Conservation (phyloP, 2,113 vertebrate species). For the Phylloscopus trochilus region DNA sequence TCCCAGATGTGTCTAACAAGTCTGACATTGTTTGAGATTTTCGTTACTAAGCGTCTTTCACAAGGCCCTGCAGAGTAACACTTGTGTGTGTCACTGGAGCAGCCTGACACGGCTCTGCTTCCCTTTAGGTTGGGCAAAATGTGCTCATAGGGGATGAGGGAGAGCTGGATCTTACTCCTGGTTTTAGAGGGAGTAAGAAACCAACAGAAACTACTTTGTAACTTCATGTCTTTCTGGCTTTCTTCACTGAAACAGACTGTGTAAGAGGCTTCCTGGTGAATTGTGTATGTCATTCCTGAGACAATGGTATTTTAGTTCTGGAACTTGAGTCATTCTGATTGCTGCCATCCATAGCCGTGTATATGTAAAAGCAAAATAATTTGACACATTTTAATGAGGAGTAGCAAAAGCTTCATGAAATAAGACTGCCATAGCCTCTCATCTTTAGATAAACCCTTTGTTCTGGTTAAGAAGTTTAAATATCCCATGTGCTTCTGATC, state of each 20-base stretch:
- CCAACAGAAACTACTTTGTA: not conserved
- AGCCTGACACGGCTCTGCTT: not conserved
- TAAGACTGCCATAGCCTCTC: not conserved
- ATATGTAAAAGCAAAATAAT: not conserved
- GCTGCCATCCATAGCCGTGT: not conserved
- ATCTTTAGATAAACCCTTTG: not conserved
- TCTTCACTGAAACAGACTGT: not conserved
- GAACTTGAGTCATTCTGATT: not conserved
- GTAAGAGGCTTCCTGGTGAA: not conserved
- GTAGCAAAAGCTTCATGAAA: not conserved
- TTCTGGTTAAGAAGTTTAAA: not conserved
- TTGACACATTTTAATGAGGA: not conserved
- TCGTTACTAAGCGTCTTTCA: not conserved
- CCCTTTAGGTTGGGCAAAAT: not conserved
- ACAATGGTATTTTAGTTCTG: not conserved
- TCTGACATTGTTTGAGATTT: not conserved
- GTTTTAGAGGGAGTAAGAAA: not conserved
- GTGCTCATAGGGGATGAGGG: not conserved
- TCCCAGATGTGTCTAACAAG: conserved; percentile 33
- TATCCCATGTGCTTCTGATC: not conserved
- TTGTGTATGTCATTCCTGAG: not conserved
- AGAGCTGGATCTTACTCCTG: not conserved
- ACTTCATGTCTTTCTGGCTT: not conserved
- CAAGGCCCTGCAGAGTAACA: not conserved
- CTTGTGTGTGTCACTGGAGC: not conserved